Evolutionary conservation across 2,797 vertebrate species (phyloP).

Genomic region (Petrocephalus sullivani): DNA sequence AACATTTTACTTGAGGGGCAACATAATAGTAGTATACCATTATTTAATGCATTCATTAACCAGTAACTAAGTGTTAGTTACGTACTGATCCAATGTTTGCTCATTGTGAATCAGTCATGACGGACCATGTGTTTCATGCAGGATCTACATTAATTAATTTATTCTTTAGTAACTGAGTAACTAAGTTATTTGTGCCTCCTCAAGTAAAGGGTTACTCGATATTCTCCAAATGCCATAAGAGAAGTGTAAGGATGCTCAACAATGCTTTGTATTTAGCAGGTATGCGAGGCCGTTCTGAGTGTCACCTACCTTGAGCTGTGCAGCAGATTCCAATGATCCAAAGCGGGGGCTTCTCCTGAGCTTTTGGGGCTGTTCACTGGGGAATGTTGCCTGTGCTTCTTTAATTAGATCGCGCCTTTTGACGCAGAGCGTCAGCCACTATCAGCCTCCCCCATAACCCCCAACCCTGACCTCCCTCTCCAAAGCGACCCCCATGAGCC

Average conservation of each 20-base stretch:
- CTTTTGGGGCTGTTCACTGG: constrained; percentile 36
- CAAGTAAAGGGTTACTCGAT: neutral
- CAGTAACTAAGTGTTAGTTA: neutral
- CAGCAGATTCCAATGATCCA: constrained; percentile 31
- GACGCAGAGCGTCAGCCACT: constrained; percentile 33
- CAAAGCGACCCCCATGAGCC: neutral
- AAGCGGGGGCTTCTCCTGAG: constrained; percentile 35
- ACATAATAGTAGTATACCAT: neutral
- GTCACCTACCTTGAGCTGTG: constrained; percentile 25
- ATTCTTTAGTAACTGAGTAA: neutral
- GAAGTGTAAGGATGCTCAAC: neutral
- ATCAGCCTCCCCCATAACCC: constrained; percentile 19
- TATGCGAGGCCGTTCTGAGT: neutral
- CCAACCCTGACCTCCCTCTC: constrained; percentile 1
- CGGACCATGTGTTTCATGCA: neutral
- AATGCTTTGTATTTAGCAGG: neutral
- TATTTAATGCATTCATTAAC: neutral
- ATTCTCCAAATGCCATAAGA: neutral
- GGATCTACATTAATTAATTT: neutral
- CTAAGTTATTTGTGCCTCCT: neutral
- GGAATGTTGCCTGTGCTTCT: constrained; percentile 56
- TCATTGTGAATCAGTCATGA: neutral
- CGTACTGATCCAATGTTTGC: neutral
- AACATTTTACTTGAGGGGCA: neutral
- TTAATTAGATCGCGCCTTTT: constrained; percentile 55